Conservation (phyloP, 2,888 invertebrate species). For the Melinopterus prodromus region DNA sequence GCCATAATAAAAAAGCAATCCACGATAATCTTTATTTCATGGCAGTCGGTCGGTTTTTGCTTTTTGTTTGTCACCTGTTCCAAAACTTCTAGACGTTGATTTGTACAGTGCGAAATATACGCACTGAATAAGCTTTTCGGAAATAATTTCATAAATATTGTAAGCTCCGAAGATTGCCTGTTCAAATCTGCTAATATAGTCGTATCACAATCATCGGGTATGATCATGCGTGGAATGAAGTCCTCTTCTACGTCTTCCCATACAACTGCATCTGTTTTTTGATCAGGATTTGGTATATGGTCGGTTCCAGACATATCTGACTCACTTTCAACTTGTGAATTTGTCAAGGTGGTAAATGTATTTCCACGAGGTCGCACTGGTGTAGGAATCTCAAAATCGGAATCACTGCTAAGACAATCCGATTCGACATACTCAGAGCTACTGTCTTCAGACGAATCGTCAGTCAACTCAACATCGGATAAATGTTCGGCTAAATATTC, state of each 20-base stretch:
- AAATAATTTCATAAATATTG: constrained; percentile 24
- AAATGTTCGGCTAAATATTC: too few relatives aligned
- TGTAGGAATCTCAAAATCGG: not conserved
- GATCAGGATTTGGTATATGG: not conserved
- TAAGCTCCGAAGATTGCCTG: constrained; percentile 12
- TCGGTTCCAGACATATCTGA: not conserved
- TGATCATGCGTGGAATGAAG: not conserved
- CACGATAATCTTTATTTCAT: not conserved
- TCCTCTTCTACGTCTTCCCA: not conserved
- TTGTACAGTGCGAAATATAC: constrained; percentile 29
- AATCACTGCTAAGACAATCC: too few relatives aligned
- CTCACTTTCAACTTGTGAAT: not conserved
- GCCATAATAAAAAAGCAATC: not conserved
- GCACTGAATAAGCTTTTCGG: constrained; percentile 25
- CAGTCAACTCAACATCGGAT: too few relatives aligned
- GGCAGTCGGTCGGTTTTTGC: constrained; percentile 12
- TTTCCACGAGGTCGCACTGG: not conserved
- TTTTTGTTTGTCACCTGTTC: constrained; percentile 26
- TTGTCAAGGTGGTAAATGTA: not conserved
- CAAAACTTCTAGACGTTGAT: constrained; percentile 22
- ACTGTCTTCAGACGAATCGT: too few relatives aligned
- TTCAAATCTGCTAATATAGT: too few relatives aligned
- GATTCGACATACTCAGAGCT: too few relatives aligned
- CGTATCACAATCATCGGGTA: not conserved
- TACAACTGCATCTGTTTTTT: not conserved